A percentile compares a stretch with the other conserved stretches of the same genome.
Evolutionary conservation across 2,797 vertebrate species (phyloP).

Genomic region (Anguilla obscura): DNA sequence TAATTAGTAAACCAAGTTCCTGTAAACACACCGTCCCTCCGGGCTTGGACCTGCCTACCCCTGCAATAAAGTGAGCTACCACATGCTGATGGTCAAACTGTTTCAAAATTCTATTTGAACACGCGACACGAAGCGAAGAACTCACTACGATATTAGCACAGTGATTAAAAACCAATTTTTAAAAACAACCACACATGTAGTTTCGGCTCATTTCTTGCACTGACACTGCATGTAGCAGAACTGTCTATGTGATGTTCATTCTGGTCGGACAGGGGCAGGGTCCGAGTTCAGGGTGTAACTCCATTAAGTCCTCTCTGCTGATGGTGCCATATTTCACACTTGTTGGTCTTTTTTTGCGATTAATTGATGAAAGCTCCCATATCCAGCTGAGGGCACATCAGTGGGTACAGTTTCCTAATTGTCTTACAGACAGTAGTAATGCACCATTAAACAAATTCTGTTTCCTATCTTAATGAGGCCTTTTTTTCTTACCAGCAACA

Average conservation of each 20-base stretch:
- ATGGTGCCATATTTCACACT: neutral
- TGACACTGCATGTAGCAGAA: neutral
- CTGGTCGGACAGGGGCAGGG: neutral
- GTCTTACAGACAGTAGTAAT: neutral
- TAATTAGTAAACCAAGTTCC: too few relatives aligned
- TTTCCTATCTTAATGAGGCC: neutral
- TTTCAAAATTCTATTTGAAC: too few relatives aligned
- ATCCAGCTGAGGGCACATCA: neutral
- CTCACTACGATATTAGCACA: neutral
- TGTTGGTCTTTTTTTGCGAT: neutral
- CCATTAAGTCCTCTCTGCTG: neutral
- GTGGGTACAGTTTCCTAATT: neutral
- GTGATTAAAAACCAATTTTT: neutral
- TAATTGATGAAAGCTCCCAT: neutral
- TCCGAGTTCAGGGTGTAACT: neutral
- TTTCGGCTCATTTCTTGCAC: neutral
- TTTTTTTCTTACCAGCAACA: too few relatives aligned
- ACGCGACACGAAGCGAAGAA: neutral
- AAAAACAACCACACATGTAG: too few relatives aligned
- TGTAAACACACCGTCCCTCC: too few relatives aligned
- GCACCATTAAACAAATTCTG: neutral
- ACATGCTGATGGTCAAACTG: too few relatives aligned
- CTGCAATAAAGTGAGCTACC: too few relatives aligned
- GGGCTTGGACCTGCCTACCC: too few relatives aligned
- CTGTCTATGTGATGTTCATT: neutral